A percentile compares a stretch with the other conserved stretches of the same genome.
phyloP scores from a whole-genome alignment of 2,797 vertebrate species.

The Argyrosomus regius region DNA sequence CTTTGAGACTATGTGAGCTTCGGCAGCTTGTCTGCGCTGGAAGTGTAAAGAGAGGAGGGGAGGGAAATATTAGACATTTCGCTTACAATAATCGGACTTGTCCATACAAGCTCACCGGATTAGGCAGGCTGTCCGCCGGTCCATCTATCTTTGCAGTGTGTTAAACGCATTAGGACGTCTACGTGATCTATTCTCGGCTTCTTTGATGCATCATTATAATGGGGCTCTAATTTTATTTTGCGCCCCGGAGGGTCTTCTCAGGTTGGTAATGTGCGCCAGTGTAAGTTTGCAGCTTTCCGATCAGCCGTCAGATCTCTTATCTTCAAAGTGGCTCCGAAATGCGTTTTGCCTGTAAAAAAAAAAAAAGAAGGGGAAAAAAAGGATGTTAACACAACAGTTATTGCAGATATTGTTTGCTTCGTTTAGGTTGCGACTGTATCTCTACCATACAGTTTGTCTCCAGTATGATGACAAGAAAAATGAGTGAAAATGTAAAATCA shows the following conservation, averaged over 20 bases:
- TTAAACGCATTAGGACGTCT: constrained; percentile 58
- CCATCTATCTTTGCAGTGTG: constrained; percentile 20
- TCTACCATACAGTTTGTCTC: neutral
- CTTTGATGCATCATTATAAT: constrained; percentile 72
- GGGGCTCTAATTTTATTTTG: constrained; percentile 62
- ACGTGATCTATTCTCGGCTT: constrained; percentile 56
- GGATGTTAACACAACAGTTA: neutral
- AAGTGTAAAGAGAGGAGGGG: neutral
- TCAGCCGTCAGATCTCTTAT: constrained; percentile 61
- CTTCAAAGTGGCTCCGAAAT: constrained; percentile 48
- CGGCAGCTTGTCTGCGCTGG: neutral
- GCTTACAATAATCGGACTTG: neutral
- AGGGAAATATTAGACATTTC: constrained; percentile 1
- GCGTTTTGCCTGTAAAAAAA: constrained; percentile 10
- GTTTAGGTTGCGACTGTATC: constrained; percentile 5
- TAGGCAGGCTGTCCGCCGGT: constrained; percentile 5
- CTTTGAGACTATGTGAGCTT: constrained; percentile 10
- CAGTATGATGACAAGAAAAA: neutral
- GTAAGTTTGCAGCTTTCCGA: constrained; percentile 54
- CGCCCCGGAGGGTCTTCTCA: constrained; percentile 61
- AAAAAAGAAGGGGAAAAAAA: neutral
- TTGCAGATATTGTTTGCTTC: constrained; percentile 1
- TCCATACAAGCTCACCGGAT: neutral
- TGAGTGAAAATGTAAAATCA: neutral
- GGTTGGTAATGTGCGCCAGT: constrained; percentile 58